Evolutionary conservation across 2,113 vertebrate genomes (phyloP), one percentile per base, ranked within the genome.

Genomic region (Cebidichthys violaceus): DNA sequence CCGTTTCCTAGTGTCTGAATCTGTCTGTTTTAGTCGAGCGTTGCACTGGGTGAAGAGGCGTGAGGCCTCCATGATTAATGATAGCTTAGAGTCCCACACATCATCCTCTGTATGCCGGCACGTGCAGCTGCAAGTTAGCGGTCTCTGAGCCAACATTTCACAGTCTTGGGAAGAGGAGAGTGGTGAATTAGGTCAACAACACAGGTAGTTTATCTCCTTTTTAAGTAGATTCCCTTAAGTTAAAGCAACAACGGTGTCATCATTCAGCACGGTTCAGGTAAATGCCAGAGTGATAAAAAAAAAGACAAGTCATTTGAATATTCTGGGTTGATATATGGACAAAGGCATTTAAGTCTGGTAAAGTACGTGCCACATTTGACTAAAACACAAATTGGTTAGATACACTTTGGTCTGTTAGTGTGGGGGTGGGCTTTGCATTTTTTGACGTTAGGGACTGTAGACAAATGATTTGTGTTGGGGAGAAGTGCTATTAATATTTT

Each of bases 251-350:
- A 72, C 90, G 84, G 45, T 65, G 64, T 81, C 78, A 87, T 92
- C 75, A 77, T 72, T 83, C 71, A 55, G 70, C 79, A 89, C 10
- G 85, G 90, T 73, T 90, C 81, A 87, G 86, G 87, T 86, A 93
- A 95, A 94, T 94, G 92, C 82, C 91, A 93, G 45, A 33, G 83
- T 50, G 94, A 95, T 94, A 93, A 95, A 77, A 75, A 33, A 86
- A 73, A 85, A 76, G 78, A 72, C 65, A 35, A 54, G 57, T 72
- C 20, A 94, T 94, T 94, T 94, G 94, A 93, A 95, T 94, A 88
- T 50, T 77, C 83, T 87, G 72, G 70, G 57, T 80, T 88, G 83
- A 74, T 91, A 88, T 92, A 86, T 91, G 37, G 74, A 89, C 73
- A 83, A 87, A 70, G 89, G 77, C 57, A 24, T 86, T 90, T 79